Evolutionary conservation across 2,113 vertebrate species (phyloP).

Genomic region (Leptodactylus fuscus): DNA sequence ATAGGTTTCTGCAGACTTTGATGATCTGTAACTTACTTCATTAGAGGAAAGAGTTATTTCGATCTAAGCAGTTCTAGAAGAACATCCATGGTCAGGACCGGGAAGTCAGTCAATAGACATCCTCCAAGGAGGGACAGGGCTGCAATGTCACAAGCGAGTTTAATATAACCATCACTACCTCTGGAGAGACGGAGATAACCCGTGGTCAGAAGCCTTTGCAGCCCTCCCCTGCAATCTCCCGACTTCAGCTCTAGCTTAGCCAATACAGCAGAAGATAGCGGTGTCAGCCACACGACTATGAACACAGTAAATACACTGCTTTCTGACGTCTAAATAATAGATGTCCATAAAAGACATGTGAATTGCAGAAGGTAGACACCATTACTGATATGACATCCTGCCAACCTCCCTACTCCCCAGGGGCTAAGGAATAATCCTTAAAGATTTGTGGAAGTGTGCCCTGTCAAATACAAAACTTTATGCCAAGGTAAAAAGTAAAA

Average conservation of each 20-base stretch:
- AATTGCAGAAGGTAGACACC: not conserved
- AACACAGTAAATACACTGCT: not conserved
- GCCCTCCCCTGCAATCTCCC: not conserved
- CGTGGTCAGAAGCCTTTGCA: not conserved
- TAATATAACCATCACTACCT: not conserved
- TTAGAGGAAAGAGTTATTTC: too few species aligned
- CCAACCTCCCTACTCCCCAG: not conserved
- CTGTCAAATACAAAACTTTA: too few species aligned
- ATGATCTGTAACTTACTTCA: too few species aligned
- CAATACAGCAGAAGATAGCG: not conserved
- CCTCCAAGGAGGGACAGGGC: not conserved
- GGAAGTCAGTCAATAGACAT: not conserved
- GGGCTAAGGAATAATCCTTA: not conserved
- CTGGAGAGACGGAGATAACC: not conserved
- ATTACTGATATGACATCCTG: not conserved
- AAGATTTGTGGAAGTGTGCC: too few species aligned
- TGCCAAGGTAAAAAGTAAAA: too few species aligned
- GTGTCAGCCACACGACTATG: not conserved
- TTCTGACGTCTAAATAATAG: not conserved
- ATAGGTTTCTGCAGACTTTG: too few species aligned
- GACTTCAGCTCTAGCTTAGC: not conserved
- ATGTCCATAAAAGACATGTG: not conserved
- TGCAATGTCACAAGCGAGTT: not conserved
- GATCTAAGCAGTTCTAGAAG: too few species aligned
- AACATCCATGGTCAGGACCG: too few species aligned